phyloP scores from a whole-genome alignment of 2,888 invertebrate genomes.

The Callimorpha dominula region DNA sequence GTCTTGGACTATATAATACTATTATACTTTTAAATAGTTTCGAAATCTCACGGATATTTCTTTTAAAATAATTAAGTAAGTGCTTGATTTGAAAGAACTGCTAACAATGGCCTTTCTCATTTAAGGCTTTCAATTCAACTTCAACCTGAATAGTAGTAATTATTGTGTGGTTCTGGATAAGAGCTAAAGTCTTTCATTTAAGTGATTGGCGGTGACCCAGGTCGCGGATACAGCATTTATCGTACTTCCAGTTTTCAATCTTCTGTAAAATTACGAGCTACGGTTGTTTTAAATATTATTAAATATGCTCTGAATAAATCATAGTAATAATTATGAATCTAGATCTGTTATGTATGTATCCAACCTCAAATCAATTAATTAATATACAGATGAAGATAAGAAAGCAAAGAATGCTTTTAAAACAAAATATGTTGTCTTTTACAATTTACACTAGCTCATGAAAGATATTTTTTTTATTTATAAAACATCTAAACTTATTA shows the following conservation, averaged over 20 bases:
- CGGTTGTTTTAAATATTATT: background rate
- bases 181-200: slow-evolving; percentile 5
- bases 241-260: background rate
- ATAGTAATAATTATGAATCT: background rate
- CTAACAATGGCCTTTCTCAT: slow-evolving; percentile 9
- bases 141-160: slow-evolving; percentile 11
- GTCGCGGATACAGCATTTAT: background rate
- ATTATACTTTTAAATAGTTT: background rate
- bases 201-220: slow-evolving; percentile 5
- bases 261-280: background rate
- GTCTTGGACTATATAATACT: background rate
- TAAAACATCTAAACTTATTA: no score
- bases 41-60: background rate
- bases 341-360: no score
- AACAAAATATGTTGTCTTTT: no score
- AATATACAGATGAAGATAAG: no score
- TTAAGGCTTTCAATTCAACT: slow-evolving; percentile 16
- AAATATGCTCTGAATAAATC: background rate
- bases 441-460: no score
- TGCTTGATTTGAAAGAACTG: slow-evolving; percentile 11
- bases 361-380: no score
- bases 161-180: slow-evolving; percentile 8
- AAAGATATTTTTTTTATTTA: no score
- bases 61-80: background rate
- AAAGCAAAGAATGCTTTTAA: no score